Base-by-base conservation (phyloP, 2,888 invertebrate genomes). In the Metalampra italica region DNA sequence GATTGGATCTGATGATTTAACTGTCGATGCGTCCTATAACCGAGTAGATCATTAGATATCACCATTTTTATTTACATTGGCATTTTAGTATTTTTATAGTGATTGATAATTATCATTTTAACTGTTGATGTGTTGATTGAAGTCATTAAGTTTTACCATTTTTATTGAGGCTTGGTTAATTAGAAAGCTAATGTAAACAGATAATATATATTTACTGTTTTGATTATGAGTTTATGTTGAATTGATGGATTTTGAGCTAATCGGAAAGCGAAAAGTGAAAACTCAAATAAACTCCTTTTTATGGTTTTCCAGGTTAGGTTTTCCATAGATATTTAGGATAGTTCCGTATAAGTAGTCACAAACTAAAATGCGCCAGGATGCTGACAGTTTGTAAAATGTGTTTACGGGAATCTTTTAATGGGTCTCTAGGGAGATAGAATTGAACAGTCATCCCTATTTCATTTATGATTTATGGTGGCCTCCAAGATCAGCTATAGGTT, bases 391-490 rank as follows among this genome's bases (percentile, higher is more conserved):
- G 3, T 3, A 22, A 22, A 43, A 54, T 38, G 53, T 60, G 53
- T 62, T 60, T 59, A 56, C 55, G 54, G 59, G 62, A 64, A 66
- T 64, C 57, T 53, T 59, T 71, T 75, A 71, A 78, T 73, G 65
- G 64, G 57, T 54, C 69, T 66, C 70, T 47, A 60, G 78, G 68
- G 77, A 74, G 60, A 54, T 42, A 41, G 55, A 47, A 58, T 70
- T 36, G 36, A 36, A n/a, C 67, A 39, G 39, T 43, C 71, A 72
- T 74, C 76, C 79, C 73, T 65, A 74, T 76, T 81, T 70, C 68
- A 60, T 55, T 67, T 73, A 74, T 82, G 84, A 86, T 84, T 87
- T 86, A 85, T 71, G 64, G 67, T 62, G 59, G 55, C 72, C 75
- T 66, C 72, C 68, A 68, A 64, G 68, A 82, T 82, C 74, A 78